Percentiles rank a stretch among this genome's conserved stretches.
Conservation (phyloP, 2,797 vertebrate species). For the Trematomus bernacchii region DNA sequence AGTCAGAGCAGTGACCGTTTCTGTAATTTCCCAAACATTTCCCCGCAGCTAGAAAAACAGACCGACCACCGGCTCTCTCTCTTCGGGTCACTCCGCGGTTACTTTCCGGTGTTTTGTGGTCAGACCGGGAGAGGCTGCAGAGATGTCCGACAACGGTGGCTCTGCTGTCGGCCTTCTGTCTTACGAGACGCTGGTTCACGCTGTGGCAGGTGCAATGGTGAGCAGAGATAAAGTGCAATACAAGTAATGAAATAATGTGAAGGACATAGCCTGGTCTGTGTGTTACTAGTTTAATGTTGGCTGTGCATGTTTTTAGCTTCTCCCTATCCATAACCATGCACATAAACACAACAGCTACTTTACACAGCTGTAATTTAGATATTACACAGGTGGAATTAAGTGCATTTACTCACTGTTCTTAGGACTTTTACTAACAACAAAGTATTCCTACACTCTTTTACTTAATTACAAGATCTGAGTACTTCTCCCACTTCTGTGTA, state of each 20-base stretch:
- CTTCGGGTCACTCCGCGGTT: not conserved
- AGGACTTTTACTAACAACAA: no score
- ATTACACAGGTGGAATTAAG: no score
- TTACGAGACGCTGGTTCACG: constrained; percentile 88
- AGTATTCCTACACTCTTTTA: no score
- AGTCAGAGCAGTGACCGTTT: not conserved
- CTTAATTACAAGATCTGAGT: no score
- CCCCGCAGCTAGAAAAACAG: not conserved
- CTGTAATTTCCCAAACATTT: not conserved
- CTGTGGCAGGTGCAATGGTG: constrained; percentile 86
- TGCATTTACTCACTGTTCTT: no score
- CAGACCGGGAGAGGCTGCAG: constrained; percentile 22
- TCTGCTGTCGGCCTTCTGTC: constrained; percentile 77
- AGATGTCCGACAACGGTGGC: constrained; percentile 77
- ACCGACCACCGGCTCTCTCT: not conserved
- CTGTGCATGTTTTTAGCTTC: not conserved
- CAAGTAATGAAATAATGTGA: not conserved
- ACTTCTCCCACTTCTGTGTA: no score
- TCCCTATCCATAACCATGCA: no score
- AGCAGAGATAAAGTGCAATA: constrained; percentile 43
- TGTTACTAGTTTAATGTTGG: not conserved
- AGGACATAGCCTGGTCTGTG: not conserved
- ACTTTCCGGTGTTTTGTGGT: not conserved
- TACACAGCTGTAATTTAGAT: no score
- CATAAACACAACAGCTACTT: no score